Evolutionary conservation across 2,797 vertebrate species (phyloP), one percentile per base, ranked within the genome.

Genomic region (Bradypodion ventrale): DNA sequence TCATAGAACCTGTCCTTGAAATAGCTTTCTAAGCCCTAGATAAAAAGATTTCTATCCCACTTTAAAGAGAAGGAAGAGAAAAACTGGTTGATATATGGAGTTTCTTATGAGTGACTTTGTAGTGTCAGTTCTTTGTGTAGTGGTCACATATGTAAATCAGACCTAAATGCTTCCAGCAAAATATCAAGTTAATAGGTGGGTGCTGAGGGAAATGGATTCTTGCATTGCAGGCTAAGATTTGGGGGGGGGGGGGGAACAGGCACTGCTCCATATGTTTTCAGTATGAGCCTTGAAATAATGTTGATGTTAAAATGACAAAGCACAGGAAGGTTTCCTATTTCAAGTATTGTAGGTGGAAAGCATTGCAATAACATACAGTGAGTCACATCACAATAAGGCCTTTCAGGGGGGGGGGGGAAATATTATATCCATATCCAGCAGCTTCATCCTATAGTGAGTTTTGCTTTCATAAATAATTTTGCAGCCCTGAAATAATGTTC

Each of bases 381-480:
- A 85, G 72, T 42, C 62, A 80, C n/a, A 75, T 19, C 35, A n/a
- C n/a, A 66, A 74, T 12, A 68, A 10, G 15, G 79, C 65, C 63
- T 75, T 35, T 78, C 70, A 62, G n/a, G 27, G 6, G 4, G 1
- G n/a, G n/a, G 27, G 6, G n/a, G n/a, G n/a, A 40, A 19, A 2
- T 84, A 8, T 74, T 83, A 8, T 66, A n/a, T 42, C 27, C n/a
- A 49, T 0, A 44, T 7, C 25, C 0, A 0, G 23, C 0, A n/a
- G 16, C 0, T 8, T 83, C 2, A 27, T 69, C 42, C 46, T 63
- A 60, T 80, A 27, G 42, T n/a, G 70, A 87, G 32, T 29, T 21
- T 1, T 75, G 42, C 19, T 83, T 79, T 87, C n/a, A 80, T 69
- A 19, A 49, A 59, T 85, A 88, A 88, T 74, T 9, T 83, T 27